Conservation (phyloP, 2,888 invertebrate species). For the Boloria selene region DNA sequence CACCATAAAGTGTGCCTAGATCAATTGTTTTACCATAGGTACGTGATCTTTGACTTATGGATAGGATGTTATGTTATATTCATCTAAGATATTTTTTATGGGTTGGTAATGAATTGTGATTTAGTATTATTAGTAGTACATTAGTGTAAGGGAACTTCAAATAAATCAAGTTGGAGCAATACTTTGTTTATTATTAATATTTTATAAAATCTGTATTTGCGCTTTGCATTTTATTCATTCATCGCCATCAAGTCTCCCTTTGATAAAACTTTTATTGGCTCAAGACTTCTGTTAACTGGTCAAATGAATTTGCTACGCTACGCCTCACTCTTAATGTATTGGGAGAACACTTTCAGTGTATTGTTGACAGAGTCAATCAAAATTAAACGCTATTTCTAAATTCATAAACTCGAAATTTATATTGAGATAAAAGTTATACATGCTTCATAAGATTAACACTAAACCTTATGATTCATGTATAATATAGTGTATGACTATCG, state of each 20-base stretch:
- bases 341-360: not conserved
- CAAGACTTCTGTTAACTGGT: constrained; percentile 27
- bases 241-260: not conserved
- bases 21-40: constrained; percentile 28
- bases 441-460: constrained; percentile 18
- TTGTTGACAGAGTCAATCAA: not conserved
- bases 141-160: too few species aligned
- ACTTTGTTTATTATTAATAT: too few species aligned
- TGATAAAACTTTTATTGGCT: constrained; percentile 23
- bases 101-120: too few species aligned
- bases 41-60: constrained; percentile 17
- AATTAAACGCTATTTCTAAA: not conserved
- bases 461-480: constrained; percentile 32
- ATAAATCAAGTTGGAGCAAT: too few species aligned
- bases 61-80: not conserved
- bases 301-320: constrained; percentile 32
- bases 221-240: not conserved
- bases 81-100: not conserved
- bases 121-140: too few species aligned
- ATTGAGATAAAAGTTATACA: not conserved
- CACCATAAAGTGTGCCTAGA: constrained; percentile 28
- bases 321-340: constrained; percentile 15
- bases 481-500: constrained; percentile 32
- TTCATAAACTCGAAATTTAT: not conserved
- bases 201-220: not conserved